Evolutionary conservation across 2,888 invertebrate species (phyloP).

Genomic region (Ormyrus rosae): DNA sequence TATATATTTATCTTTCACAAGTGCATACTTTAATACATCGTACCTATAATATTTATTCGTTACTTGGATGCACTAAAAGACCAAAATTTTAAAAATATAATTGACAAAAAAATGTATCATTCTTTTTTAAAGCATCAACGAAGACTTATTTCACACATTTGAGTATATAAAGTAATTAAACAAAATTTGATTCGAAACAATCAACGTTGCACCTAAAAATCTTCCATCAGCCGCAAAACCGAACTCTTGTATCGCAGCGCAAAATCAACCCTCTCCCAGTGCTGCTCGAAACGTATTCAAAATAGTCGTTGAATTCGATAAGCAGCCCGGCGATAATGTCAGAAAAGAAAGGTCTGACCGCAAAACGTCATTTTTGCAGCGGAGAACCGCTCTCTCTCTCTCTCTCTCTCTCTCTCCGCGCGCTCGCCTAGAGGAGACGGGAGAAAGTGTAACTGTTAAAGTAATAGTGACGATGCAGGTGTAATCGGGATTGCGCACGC

Average conservation of each 20-base stretch:
- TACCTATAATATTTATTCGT: neutral
- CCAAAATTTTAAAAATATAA: neutral
- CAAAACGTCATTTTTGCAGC: slow-evolving; percentile 28
- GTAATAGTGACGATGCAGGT: slow-evolving; percentile 73
- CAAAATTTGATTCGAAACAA: too few species aligned
- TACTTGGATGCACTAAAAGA: neutral
- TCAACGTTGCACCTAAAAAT: too few species aligned
- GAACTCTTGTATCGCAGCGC: too few species aligned
- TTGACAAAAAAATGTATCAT: neutral
- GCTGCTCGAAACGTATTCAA: slow-evolving; percentile 18
- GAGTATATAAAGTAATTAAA: too few species aligned
- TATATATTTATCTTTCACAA: slow-evolving; percentile 8
- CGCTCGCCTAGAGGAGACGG: slow-evolving; percentile 46
- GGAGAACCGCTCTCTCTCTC: slow-evolving; percentile 45
- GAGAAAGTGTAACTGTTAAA: slow-evolving; percentile 74
- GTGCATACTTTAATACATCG: neutral
- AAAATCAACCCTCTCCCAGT: neutral
- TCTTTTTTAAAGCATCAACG: neutral
- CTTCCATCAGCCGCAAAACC: too few species aligned
- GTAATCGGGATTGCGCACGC: slow-evolving; percentile 73
- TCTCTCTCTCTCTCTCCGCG: neutral
- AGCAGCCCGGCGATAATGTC: neutral
- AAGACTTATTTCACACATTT: too few species aligned
- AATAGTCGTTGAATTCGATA: slow-evolving; percentile 22
- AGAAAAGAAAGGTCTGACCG: slow-evolving; percentile 37